Evolutionary conservation across 2,113 vertebrate genomes (phyloP).

Genomic region (Geococcyx californianus): DNA sequence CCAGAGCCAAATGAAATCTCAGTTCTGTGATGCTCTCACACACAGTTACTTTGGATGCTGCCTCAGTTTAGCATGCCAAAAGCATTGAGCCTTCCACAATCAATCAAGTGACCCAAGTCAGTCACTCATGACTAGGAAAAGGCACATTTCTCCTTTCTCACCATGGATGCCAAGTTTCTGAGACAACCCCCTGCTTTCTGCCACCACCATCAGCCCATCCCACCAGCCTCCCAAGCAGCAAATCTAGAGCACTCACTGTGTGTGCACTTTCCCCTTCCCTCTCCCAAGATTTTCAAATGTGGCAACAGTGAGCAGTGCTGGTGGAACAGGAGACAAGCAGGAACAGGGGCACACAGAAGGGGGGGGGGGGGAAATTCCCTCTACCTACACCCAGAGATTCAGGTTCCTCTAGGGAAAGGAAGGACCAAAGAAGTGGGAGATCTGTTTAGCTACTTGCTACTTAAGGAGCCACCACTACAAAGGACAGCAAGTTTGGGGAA

Average conservation of each 20-base stretch:
- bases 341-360: accelerated
- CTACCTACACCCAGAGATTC: background rate
- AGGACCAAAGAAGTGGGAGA: background rate
- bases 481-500: background rate
- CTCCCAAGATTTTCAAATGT: background rate
- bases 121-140: constrained; percentile 38
- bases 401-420: background rate
- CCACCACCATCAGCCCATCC: background rate
- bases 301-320: background rate
- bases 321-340: background rate
- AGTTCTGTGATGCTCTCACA: background rate
- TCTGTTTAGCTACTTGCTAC: background rate
- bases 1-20: background rate
- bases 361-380: too few relatives aligned
- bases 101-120: constrained; percentile 57
- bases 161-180: background rate
- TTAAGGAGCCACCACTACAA: background rate
- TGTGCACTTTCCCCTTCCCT: background rate
- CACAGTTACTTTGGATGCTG: constrained; percentile 26
- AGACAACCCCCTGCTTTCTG: background rate
- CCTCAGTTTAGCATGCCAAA: background rate
- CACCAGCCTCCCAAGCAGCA: background rate
- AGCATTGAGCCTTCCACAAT: constrained; percentile 49
- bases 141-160: constrained; percentile 51
- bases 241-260: background rate